A percentile compares a stretch with the other conserved stretches of the same genome.
phyloP scores from a whole-genome alignment of 2,113 vertebrate genomes.

The Chaetodon auriga region DNA sequence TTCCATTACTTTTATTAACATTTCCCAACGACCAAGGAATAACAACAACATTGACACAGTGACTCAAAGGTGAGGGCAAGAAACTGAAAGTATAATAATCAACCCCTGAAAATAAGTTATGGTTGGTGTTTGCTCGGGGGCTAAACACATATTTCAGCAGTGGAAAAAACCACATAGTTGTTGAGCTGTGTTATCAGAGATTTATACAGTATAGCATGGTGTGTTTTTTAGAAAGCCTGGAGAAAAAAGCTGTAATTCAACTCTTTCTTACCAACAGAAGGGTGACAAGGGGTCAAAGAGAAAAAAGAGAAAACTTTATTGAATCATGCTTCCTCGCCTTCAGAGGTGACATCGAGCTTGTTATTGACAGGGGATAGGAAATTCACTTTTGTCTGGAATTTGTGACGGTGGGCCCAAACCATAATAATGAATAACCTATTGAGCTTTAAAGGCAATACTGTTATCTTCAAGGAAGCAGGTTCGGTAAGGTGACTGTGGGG shows the following conservation, averaged over 20 bases:
- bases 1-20: not conserved
- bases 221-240: constrained; percentile 24
- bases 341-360: constrained; percentile 69
- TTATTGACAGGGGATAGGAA: constrained; percentile 86
- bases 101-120: not conserved
- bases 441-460: constrained; percentile 81
- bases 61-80: not conserved
- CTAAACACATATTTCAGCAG: not conserved
- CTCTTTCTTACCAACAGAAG: constrained; percentile 50
- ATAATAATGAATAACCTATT: constrained; percentile 84
- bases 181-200: constrained; percentile 13
- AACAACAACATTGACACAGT: not conserved
- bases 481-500: constrained; percentile 79
- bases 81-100: not conserved
- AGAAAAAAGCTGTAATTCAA: constrained; percentile 59
- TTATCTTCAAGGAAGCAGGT: constrained; percentile 85
- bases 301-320: constrained; percentile 68
- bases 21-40: not conserved
- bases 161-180: not conserved
- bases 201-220: constrained; percentile 2
- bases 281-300: constrained; percentile 61
- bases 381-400: constrained; percentile 87
- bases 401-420: constrained; percentile 80
- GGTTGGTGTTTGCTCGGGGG: not conserved
- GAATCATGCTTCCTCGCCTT: constrained; percentile 69